Evolutionary conservation across 2,888 invertebrate species (phyloP).

Genomic region (Eristalinus aeneus): DNA sequence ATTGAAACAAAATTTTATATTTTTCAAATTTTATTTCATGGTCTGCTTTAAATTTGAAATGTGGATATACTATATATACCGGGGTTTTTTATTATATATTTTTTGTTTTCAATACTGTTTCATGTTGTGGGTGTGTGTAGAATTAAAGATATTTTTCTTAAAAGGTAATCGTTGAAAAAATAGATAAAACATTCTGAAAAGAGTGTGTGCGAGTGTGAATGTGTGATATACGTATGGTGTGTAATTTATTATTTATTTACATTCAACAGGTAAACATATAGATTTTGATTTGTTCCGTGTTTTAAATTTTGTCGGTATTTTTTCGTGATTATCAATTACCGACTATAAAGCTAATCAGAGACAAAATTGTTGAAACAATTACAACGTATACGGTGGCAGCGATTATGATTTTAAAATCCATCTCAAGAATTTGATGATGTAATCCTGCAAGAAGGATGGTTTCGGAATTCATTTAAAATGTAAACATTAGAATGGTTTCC

Average conservation of each 20-base stretch:
- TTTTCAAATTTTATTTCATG: slow-evolving; percentile 40
- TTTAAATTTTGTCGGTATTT: slow-evolving; percentile 49
- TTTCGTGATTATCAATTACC: slow-evolving; percentile 71
- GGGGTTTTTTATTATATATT: slow-evolving; percentile 10
- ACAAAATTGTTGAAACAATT: slow-evolving; percentile 75
- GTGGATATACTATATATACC: slow-evolving; percentile 3
- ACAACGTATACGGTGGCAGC: slow-evolving; percentile 77
- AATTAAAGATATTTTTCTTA: not conserved
- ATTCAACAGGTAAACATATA: slow-evolving; percentile 52
- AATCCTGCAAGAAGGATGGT: slow-evolving; percentile 79
- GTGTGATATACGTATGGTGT: slow-evolving; percentile 56
- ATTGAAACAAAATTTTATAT: slow-evolving; percentile 32
- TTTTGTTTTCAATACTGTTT: not conserved
- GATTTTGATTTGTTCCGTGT: slow-evolving; percentile 41
- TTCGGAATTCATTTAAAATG: slow-evolving; percentile 71
- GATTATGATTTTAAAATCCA: slow-evolving; percentile 80
- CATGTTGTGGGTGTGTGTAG: not conserved
- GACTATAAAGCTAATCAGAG: slow-evolving; percentile 75
- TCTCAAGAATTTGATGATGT: slow-evolving; percentile 80
- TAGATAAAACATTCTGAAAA: slow-evolving; percentile 44
- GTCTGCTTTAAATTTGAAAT: slow-evolving; percentile 38
- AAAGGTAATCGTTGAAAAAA: slow-evolving; percentile 43
- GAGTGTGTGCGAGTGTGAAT: slow-evolving; percentile 31
- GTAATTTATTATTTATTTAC: slow-evolving; percentile 59
- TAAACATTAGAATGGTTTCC: slow-evolving; percentile 69